These are phyloP conservation scores for Drosophila putrida DNA, from an alignment of 2,888 invertebrate species.

Conservation along the genomic window DNA sequence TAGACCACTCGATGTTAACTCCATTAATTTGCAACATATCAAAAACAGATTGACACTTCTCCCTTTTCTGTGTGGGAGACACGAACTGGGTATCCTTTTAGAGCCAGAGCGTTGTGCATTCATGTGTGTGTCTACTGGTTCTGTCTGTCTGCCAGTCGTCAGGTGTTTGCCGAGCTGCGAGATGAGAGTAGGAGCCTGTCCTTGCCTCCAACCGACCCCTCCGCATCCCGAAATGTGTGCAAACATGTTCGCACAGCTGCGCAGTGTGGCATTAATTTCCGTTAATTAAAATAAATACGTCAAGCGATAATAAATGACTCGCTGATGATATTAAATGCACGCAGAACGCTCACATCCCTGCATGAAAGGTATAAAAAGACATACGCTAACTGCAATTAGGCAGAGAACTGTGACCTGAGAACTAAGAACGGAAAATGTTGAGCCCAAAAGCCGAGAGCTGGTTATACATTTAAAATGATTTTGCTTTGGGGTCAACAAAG, in stretches of 20 bases:
- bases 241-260: conserved; percentile 72
- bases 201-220: neutral
- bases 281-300: conserved; percentile 81
- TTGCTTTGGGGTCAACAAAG: neutral
- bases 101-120: conserved; percentile 55
- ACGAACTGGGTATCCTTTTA: conserved; percentile 52
- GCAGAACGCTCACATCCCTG: conserved; percentile 28
- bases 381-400: conserved; percentile 63
- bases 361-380: conserved; percentile 40
- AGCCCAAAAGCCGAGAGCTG: neutral
- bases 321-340: conserved; percentile 71
- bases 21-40: conserved; percentile 70
- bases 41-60: conserved; percentile 69
- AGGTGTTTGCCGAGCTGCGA: conserved; percentile 34
- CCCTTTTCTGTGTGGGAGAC: conserved; percentile 23
- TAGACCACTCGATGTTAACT: conserved; percentile 56
- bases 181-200: conserved; percentile 6
- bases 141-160: conserved; percentile 20
- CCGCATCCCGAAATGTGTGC: conserved; percentile 60
- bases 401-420: conserved; percentile 9
- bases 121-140: conserved; percentile 57
- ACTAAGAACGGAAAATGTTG: neutral
- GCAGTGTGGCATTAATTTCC: conserved; percentile 79
- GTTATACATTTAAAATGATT: conserved; percentile 27
- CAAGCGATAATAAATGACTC: conserved; percentile 80